Evolutionary conservation across 2,888 invertebrate species (phyloP), one percentile per base, ranked within the genome.

Genomic region (Ctenicera cuprea): DNA sequence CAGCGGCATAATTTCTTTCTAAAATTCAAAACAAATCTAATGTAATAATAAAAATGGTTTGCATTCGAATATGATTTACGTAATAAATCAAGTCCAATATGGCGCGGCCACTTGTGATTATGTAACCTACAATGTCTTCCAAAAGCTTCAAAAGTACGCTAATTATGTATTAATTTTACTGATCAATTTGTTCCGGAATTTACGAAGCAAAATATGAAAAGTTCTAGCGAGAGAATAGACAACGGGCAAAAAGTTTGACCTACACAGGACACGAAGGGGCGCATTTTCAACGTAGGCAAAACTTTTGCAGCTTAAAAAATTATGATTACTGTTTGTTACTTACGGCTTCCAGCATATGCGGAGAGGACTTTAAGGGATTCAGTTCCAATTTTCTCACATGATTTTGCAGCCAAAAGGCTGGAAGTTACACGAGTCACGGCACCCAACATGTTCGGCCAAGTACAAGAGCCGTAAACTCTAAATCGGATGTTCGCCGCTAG

Each of bases 371-470:
- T 91, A 45, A 90, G 86, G 81, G 90, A 89, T 88, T 91, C 91
- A 83, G 87, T 84, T 72, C 90, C 85, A 80, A 90, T 86, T 87
- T 91, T 91, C 86, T 91, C 91, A 75, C 89, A 87, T 75, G 89
- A 85, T 87, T 90, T 91, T 75, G 88, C 89, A 85, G 90, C 90
- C 86, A 91, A 87, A 83, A 91, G 89, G 86, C 91, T 89, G 85
- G 89, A 89, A 82, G 90, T 89, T 79, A 89, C 89, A 86, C 89
- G 89, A 87, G 89, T 89, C 87, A 90, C 89, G 81, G 90, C 89
- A 85, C 91, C 90, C 87, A 91, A 90, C 91, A 91, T 91, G 87
- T 87, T 90, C 83, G 76, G 76, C 69, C 71, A 71, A 69, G 64
- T 26, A 76, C 75, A 73, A 65, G 65, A 59, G 61, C 71, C 67